Base-by-base conservation (phyloP, 2,888 invertebrate genomes). In the Augochlorella aurata region DNA sequence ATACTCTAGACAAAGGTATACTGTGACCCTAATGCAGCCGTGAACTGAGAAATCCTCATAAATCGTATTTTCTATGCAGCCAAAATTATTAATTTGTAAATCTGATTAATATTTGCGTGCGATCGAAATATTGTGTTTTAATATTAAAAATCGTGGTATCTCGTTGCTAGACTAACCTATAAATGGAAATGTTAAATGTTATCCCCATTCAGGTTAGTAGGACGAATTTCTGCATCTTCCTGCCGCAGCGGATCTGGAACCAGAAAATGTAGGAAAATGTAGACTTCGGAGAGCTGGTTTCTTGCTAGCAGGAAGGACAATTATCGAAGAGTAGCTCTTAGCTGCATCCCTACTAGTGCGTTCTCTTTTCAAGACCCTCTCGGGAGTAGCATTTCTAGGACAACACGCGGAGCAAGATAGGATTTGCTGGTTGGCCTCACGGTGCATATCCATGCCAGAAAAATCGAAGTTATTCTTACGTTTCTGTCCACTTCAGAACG, bases 251-350 rank as follows among this genome's bases (percentile, higher is more conserved):
- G 14, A 54, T 2, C 3, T 12, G 54, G 24, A 14, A 24, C 24
- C 24, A 14, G 24, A 58, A 58, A 58, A 58, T 16, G 24, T 16
- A 10, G 24, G 24, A 24, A 24, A 24, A 58, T 10, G 58, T 58
- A 58, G 24, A 24, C 24, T 16, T 58, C 58, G 24, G 58, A 8
- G 24, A 58, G 24, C 24, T 24, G 24, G 7, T 24, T 58, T 58
- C 58, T 24, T 58, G 58, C 24, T 24, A 24, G 24, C 1, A 58
- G 58, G 24, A 58, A 16, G 58, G 16, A 58, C 58, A 58, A 58
- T 24, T 58, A 58, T 58, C 58, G 58, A 24, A 58, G 58, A 24
- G 58, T 58, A 58, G 24, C 58, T 58, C 24, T 58, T 24, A 24
- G 58, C 58, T 24, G 58, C 0, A 16, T 58, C 14, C 14, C 14